Percentiles rank a stretch among this genome's conserved stretches.
Conservation (phyloP, 2,113 vertebrate genomes). For the Thomomys bottae region DNA sequence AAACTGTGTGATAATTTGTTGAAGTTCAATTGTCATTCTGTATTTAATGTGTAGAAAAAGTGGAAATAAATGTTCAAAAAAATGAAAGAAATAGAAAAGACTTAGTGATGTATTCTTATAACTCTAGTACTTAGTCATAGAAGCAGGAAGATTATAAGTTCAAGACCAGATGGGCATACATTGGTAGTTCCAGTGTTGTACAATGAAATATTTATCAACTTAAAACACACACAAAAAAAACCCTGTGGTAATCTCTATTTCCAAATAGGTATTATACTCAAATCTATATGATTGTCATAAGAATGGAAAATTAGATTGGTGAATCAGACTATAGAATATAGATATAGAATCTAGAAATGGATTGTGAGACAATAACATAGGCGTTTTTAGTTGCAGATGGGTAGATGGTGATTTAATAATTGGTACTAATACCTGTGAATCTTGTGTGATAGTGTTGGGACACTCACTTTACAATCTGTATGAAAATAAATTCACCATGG, state of each 20-base stretch:
- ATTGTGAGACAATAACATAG: background rate
- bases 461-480: background rate
- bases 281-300: background rate
- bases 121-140: too few species aligned
- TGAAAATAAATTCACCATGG: background rate
- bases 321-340: background rate
- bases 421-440: background rate
- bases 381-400: background rate
- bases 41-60: background rate
- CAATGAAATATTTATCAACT: background rate
- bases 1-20: background rate
- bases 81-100: too few species aligned
- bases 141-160: too few species aligned
- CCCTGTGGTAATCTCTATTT: background rate
- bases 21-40: background rate
- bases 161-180: too few species aligned
- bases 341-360: background rate
- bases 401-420: background rate
- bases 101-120: too few species aligned
- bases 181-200: too few species aligned
- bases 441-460: background rate
- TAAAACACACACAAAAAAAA: background rate
- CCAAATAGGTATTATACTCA: background rate
- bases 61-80: background rate
- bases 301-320: background rate